phyloP scores from a whole-genome alignment of 2,888 invertebrate genomes.

The Globia sparganii region DNA sequence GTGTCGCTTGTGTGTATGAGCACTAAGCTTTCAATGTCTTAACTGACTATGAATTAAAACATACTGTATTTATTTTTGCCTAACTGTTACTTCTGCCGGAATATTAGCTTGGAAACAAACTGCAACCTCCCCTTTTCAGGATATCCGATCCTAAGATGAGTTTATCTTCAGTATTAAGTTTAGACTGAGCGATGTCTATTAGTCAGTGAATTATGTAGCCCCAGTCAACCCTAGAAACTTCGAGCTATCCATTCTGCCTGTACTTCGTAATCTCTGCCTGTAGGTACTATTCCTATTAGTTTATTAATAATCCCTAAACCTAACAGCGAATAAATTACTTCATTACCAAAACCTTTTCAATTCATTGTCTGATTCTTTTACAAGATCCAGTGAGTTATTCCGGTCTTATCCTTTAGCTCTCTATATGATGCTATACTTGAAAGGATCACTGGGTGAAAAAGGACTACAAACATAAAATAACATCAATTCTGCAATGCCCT shows the following conservation, averaged over 20 bases:
- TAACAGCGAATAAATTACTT: conserved; percentile 15
- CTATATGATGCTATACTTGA: no score
- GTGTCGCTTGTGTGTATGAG: no score
- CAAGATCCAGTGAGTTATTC: no score
- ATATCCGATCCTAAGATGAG: not conserved
- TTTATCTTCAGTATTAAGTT: conserved; percentile 17
- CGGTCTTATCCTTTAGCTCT: no score
- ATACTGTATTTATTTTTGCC: not conserved
- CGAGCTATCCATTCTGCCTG: conserved; percentile 9
- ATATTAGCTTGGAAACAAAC: not conserved
- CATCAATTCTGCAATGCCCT: no score
- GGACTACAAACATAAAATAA: not conserved
- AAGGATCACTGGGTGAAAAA: not conserved
- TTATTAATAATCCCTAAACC: conserved; percentile 35
- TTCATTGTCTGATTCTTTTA: not conserved
- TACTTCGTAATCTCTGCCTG: conserved; percentile 19
- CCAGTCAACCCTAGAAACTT: conserved; percentile 32
- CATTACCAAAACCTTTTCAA: conserved; percentile 4
- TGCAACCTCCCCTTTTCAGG: not conserved
- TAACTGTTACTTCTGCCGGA: no score
- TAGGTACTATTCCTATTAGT: conserved; percentile 31
- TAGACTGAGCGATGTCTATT: not conserved
- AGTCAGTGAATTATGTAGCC: not conserved
- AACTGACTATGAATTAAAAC: not conserved
- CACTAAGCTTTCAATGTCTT: no score